Evolutionary conservation across 2,113 vertebrate species (phyloP).

Genomic region (Corythornis cristatus): DNA sequence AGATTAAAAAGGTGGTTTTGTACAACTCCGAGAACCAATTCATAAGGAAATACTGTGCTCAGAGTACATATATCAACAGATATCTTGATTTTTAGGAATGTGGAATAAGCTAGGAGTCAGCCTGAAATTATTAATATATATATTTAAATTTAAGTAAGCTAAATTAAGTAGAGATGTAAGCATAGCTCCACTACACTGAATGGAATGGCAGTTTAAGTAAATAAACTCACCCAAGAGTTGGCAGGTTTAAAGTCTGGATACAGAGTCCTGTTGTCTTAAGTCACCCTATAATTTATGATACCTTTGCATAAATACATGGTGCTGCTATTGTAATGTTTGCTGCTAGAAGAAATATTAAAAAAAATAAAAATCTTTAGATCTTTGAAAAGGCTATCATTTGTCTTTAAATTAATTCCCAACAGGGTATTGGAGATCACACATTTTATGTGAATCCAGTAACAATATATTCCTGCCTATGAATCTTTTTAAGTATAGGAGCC

Average conservation of each 20-base stretch:
- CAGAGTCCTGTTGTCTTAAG: neutral
- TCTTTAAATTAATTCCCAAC: neutral
- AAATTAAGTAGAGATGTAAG: neutral
- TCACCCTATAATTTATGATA: neutral
- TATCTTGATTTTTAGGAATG: neutral
- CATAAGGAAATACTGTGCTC: neutral
- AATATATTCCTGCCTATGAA: neutral
- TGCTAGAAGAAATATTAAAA: neutral
- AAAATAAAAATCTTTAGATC: neutral
- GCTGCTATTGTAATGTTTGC: neutral
- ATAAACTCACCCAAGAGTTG: neutral
- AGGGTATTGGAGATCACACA: neutral
- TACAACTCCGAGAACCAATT: neutral
- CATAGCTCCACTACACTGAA: neutral
- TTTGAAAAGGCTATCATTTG: neutral
- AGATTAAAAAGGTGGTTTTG: neutral
- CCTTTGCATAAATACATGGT: rapidly evolving
- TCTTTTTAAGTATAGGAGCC: neutral
- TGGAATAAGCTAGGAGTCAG: neutral
- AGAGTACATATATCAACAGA: neutral
- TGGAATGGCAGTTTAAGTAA: neutral
- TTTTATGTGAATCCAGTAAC: neutral
- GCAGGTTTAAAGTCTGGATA: neutral
- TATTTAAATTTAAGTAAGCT: neutral
- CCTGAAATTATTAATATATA: neutral